Evolutionary conservation across 2,113 vertebrate genomes (phyloP).

Genomic region (Protobothrops flavoviridis): DNA sequence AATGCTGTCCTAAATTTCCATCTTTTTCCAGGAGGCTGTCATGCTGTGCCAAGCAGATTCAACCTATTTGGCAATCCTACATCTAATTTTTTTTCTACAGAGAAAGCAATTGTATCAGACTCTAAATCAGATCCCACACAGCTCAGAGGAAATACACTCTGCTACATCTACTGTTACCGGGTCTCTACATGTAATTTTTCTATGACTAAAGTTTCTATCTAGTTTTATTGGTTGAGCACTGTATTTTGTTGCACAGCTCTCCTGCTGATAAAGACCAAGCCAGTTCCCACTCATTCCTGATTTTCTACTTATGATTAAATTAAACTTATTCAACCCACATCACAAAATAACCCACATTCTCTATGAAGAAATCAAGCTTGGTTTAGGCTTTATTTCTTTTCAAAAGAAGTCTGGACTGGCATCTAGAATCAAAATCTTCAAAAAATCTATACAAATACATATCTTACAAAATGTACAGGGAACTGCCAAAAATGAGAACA

Average conservation of each 20-base stretch:
- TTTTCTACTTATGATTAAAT: neutral
- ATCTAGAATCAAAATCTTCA: constrained; percentile 79
- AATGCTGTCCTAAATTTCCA: neutral
- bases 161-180: neutral
- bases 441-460: constrained; percentile 82
- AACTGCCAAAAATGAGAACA: constrained; percentile 68
- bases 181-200: neutral
- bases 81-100: neutral
- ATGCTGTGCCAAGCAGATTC: neutral
- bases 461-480: constrained; percentile 81
- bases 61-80: neutral
- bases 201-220: neutral
- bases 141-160: neutral
- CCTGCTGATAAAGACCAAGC: neutral
- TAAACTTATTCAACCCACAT: neutral
- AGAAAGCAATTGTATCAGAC: neutral
- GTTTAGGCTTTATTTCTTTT: constrained; percentile 76
- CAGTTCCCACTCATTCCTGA: neutral
- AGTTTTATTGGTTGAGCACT: neutral
- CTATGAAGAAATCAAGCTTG: constrained; percentile 39
- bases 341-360: neutral
- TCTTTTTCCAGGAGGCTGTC: neutral
- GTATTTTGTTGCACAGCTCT: neutral
- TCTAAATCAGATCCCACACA: neutral
- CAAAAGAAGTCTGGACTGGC: constrained; percentile 76